A percentile compares a stretch with the other conserved stretches of the same genome.
phyloP scores from a whole-genome alignment of 2,113 vertebrate genomes.

The Leucopternis melanops region DNA sequence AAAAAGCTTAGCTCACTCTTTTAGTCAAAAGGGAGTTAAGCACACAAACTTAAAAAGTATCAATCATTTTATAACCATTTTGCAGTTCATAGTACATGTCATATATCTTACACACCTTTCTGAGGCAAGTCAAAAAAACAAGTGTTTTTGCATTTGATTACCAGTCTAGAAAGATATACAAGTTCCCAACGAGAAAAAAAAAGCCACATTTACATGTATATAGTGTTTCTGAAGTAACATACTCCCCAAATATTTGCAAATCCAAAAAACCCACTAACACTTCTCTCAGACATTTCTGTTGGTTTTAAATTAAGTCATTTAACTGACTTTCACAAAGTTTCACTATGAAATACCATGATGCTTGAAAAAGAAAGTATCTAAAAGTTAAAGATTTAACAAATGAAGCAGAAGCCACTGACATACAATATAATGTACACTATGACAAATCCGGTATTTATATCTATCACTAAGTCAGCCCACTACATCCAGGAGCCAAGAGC shows the following conservation, averaged over 20 bases:
- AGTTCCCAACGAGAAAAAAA: background rate
- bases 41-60: background rate
- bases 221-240: background rate
- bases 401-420: background rate
- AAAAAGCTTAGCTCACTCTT: background rate
- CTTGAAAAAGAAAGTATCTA: background rate
- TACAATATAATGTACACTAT: background rate
- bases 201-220: background rate
- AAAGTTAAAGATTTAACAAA: background rate
- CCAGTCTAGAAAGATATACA: background rate
- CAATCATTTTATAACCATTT: background rate
- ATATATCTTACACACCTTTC: background rate
- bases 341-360: background rate
- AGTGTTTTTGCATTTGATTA: background rate
- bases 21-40: background rate
- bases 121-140: background rate
- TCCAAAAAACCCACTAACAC: background rate
- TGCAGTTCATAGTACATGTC: background rate
- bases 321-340: background rate
- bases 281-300: background rate
- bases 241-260: background rate
- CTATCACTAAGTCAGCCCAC: background rate
- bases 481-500: background rate
- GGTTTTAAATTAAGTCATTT: background rate
- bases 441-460: background rate